Percentiles rank a stretch among this genome's conserved stretches.
phyloP scores from a whole-genome alignment of 1,140 invertebrate species.

The Macrotrachela quadricornifera region DNA sequence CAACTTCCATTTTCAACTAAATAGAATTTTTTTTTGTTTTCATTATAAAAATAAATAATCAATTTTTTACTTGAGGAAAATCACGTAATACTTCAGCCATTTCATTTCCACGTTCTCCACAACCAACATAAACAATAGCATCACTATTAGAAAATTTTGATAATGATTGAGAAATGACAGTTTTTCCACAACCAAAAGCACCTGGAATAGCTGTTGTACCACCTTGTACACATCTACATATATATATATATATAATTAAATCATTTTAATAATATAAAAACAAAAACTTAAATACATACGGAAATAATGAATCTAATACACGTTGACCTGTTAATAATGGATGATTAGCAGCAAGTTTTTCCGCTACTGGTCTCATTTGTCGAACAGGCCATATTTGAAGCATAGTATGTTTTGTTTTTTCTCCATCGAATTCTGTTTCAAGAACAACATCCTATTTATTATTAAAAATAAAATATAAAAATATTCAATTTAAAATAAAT shows the following conservation, averaged over 20 bases:
- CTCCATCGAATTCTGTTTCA: constrained; percentile 92
- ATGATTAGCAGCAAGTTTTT: constrained; percentile 93
- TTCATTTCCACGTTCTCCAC: constrained; percentile 66
- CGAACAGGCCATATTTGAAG: constrained; percentile 59
- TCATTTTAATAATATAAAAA: too few relatives aligned
- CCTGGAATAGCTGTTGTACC: constrained; percentile 97
- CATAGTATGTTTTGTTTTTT: constrained; percentile 64
- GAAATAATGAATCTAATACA: constrained; percentile 88
- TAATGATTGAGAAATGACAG: constrained; percentile 91
- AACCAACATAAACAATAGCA: constrained; percentile 96
- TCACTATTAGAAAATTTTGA: constrained; percentile 99
- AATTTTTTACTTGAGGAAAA: constrained; percentile 58
- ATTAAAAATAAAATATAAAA: too few relatives aligned
- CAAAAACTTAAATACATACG: constrained; percentile 39
- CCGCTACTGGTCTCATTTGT: constrained; percentile 75
- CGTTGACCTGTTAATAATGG: constrained; percentile 88
- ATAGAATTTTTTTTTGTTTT: too few relatives aligned
- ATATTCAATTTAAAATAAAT: too few relatives aligned
- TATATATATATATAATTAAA: too few relatives aligned
- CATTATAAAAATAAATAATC: too few relatives aligned
- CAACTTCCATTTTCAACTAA: constrained; percentile 79
- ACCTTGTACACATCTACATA: constrained; percentile 53
- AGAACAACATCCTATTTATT: constrained; percentile 37
- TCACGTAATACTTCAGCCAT: constrained; percentile 90
- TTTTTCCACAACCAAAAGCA: constrained; percentile 92